Evolutionary conservation across 1,140 invertebrate species (phyloP), one percentile per base, ranked within the genome.

Genomic region (Aphidius gifuensis): DNA sequence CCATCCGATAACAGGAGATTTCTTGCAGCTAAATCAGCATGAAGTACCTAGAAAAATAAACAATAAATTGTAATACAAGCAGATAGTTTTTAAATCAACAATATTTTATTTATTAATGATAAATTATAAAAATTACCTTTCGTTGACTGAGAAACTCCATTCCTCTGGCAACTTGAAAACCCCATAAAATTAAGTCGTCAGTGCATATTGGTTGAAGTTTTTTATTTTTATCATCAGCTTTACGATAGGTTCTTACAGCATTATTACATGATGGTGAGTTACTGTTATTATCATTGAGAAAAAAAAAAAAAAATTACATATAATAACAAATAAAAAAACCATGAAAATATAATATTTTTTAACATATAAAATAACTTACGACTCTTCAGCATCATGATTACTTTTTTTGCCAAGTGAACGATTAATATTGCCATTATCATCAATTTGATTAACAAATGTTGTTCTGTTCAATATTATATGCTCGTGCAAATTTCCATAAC

Each of bases 11-110:
- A 83, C n/a, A 98, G 82, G 59, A 98, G 90, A 82, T 99, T 99
- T 76, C 97, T 86, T 1, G 96, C 95, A 0, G 96, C 96, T 58
- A 99, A 83, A 84, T 99, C 96, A n/a, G 96, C 90, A 75, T 99
- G 97, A 5, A 98, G 72, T 0, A 93, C 88, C 86, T 90, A 76
- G 76, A 40, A 53, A 6, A 47, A 16, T 16, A 1, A 16, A 16
- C 16, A 16, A 16, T 16, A 16, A 16, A 0, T 16, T 16, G 16
- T 16, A 16, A 16, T 16, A 16, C 16, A 16, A 16, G 16, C 16
- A 16, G 16, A 16, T 16, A 16, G 1, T 16, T 16, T 16, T 16
- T 16, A 6, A 7, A 57, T 21, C 1, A 43, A 48, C 5, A 9
- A 11, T 40, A 55, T 16, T 43, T 9, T 9, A 51, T 53, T 51